phyloP scores from a whole-genome alignment of 2,113 vertebrate species.

The Pseudorhombus dupliciocellatus region DNA sequence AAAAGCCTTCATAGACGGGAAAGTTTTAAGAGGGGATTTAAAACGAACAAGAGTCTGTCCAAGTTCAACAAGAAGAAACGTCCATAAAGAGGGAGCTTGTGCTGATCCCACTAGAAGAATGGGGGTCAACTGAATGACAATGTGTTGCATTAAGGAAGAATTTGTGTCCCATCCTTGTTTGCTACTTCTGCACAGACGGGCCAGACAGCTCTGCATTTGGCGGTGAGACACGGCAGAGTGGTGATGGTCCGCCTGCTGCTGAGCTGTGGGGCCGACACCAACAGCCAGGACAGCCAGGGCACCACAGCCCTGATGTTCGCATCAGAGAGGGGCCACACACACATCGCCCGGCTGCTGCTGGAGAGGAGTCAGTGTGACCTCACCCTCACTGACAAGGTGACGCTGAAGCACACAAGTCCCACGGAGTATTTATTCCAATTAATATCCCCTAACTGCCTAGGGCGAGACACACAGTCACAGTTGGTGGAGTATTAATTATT shows the following conservation, averaged over 20 bases:
- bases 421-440: not conserved
- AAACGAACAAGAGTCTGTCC: not conserved
- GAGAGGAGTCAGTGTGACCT: conserved; percentile 83
- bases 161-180: not conserved
- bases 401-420: conserved; percentile 24
- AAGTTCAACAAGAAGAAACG: not conserved
- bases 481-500: not conserved
- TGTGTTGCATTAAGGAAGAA: not conserved
- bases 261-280: conserved; percentile 82
- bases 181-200: conserved; percentile 79
- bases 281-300: conserved; percentile 86
- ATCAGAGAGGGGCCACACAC: conserved; percentile 86
- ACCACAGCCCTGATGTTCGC: conserved; percentile 91
- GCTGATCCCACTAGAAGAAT: not conserved
- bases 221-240: conserved; percentile 86
- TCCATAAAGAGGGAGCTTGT: not conserved
- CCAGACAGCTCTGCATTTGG: conserved; percentile 90
- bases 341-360: conserved; percentile 86
- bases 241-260: conserved; percentile 88
- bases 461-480: not conserved
- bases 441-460: too few species aligned
- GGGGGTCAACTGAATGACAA: not conserved
- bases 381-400: conserved; percentile 85
- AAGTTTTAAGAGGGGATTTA: not conserved
- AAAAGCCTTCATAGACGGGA: not conserved